Percentiles rank a stretch among this genome's conserved stretches.
Conservation (phyloP, 2,888 invertebrate species). For the Actias luna region DNA sequence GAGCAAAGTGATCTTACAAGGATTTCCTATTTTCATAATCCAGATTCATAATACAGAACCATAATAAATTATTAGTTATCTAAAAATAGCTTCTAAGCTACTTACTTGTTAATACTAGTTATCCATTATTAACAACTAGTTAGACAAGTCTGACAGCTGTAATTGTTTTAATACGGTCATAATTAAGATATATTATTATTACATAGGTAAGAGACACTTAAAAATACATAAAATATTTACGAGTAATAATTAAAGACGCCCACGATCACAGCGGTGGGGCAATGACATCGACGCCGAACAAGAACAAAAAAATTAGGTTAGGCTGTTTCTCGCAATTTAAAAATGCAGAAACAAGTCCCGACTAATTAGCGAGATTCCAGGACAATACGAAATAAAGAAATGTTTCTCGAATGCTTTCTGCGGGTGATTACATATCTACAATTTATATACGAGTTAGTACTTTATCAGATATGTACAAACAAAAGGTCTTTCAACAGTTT, state of each 20-base stretch:
- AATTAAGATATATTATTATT: not conserved
- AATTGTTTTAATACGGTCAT: not conserved
- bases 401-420: constrained; percentile 19
- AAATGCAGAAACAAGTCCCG: constrained; percentile 16
- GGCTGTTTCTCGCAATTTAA: constrained; percentile 12
- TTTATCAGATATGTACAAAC: not conserved
- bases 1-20: no score
- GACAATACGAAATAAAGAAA: constrained; percentile 29
- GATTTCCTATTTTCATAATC: no score
- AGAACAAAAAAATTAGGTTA: constrained; percentile 10
- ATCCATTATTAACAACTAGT: no score
- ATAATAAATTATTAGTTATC: no score
- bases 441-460: not conserved
- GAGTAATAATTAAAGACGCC: constrained; percentile 8
- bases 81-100: no score
- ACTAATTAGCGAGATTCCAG: constrained; percentile 23
- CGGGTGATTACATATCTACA: not conserved
- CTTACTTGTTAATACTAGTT: no score
- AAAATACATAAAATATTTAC: not conserved
- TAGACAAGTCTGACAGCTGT: not conserved
- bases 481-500: not conserved
- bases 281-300: not conserved
- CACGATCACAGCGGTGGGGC: constrained; percentile 2
- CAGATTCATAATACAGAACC: no score
- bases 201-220: not conserved